Percentiles rank a stretch among this genome's conserved stretches.
Conservation (phyloP, 2,888 invertebrate genomes). For the Chrysolina americana region DNA sequence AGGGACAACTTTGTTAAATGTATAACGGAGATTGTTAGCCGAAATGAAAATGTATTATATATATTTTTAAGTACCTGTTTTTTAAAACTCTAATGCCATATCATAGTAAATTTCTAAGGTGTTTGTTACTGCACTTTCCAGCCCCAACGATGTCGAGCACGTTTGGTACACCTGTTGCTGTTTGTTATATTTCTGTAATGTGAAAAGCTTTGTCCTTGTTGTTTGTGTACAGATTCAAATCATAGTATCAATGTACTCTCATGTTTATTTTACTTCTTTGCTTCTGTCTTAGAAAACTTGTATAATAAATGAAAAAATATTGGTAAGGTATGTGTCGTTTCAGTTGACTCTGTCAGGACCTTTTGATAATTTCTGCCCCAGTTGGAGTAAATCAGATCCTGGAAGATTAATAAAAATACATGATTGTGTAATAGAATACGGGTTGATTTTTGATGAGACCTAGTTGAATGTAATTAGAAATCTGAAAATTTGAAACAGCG, state of each 20-base stretch:
- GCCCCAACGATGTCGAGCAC: not conserved
- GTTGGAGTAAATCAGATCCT: too few relatives aligned
- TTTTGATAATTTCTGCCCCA: too few relatives aligned
- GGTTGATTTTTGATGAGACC: too few relatives aligned
- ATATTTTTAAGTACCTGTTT: constrained; percentile 30
- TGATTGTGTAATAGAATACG: too few relatives aligned
- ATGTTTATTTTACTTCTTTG: constrained; percentile 30
- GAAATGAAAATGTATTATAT: constrained; percentile 28
- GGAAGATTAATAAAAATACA: too few relatives aligned
- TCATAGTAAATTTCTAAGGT: not conserved
- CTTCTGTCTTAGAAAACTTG: constrained; percentile 51
- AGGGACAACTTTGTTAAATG: not conserved
- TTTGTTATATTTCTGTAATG: constrained; percentile 6
- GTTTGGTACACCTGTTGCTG: not conserved
- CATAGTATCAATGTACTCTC: constrained; percentile 43
- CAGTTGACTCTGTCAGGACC: not conserved
- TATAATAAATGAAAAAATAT: constrained; percentile 48
- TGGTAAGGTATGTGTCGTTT: constrained; percentile 22
- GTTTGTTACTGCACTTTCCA: constrained; percentile 11
- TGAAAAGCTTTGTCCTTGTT: not conserved
- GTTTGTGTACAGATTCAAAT: constrained; percentile 8
- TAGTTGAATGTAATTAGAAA: too few relatives aligned
- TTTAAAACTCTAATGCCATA: constrained; percentile 24
- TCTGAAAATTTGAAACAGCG: too few relatives aligned
- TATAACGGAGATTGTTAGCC: constrained; percentile 27